These are phyloP conservation scores for Drosophila arizonae DNA, from an alignment of 1,140 invertebrate species.

Conservation along the genomic window DNA sequence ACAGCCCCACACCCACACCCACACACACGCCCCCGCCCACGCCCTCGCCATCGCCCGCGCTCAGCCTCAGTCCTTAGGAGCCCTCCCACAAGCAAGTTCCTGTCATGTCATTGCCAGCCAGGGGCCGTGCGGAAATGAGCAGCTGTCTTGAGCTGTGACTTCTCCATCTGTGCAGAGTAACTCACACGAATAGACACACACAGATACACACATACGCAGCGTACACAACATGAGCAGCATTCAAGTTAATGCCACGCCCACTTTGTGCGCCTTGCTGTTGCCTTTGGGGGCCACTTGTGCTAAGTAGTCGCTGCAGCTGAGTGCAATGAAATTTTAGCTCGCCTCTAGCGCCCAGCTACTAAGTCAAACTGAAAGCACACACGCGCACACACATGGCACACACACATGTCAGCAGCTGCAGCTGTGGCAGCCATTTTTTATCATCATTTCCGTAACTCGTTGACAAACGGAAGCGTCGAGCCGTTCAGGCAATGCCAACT, in stretches of 20 bases:
- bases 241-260: constrained; percentile 62
- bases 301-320: constrained; percentile 75
- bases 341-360: constrained; percentile 61
- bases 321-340: constrained; percentile 79
- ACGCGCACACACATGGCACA: constrained; percentile 31
- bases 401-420: constrained; percentile 34
- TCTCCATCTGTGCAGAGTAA: constrained; percentile 19
- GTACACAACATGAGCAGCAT: constrained; percentile 14
- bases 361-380: constrained; percentile 62
- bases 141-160: constrained; percentile 69
- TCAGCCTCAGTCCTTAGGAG: not conserved
- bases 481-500: constrained; percentile 60
- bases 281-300: constrained; percentile 71
- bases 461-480: constrained; percentile 78
- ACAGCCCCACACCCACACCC: too few relatives aligned
- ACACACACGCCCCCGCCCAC: too few relatives aligned
- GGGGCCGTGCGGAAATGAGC: constrained; percentile 73
- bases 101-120: constrained; percentile 70
- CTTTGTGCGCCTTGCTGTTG: constrained; percentile 25
- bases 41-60: too few relatives aligned
- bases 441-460: constrained; percentile 80
- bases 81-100: constrained; percentile 32
- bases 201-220: constrained; percentile 10
- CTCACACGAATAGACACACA: constrained; percentile 25
- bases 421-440: constrained; percentile 74